Conservation (phyloP, 2,113 vertebrate genomes). For the Pseudopodoces humilis region DNA sequence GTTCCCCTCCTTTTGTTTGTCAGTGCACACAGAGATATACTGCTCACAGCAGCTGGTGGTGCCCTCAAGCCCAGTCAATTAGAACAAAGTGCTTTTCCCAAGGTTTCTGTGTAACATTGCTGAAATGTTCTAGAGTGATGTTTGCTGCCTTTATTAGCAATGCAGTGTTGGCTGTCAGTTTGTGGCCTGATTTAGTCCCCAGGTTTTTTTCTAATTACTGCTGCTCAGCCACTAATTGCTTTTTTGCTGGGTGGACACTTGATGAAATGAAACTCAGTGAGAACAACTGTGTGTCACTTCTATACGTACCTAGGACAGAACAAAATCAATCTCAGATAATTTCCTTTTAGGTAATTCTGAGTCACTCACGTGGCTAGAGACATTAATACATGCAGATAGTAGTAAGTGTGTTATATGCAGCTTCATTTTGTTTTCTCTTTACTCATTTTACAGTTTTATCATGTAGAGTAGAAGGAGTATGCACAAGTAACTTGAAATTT, state of each 20-base stretch:
- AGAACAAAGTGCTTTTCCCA: neutral
- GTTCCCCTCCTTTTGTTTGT: neutral
- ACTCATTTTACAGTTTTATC: neutral
- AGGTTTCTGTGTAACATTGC: neutral
- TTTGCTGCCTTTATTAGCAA: neutral
- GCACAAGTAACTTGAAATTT: neutral
- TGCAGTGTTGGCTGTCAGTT: neutral
- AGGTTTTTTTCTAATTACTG: neutral
- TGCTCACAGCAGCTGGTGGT: neutral
- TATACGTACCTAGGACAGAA: neutral
- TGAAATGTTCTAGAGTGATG: neutral
- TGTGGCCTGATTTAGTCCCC: neutral
- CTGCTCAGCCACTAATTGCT: neutral
- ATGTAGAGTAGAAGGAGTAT: fast-evolving
- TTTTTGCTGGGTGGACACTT: neutral
- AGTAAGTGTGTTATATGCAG: neutral
- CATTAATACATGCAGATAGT: neutral
- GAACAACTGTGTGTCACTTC: neutral
- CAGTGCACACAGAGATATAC: neutral
- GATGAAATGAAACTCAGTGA: neutral
- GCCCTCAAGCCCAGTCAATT: neutral
- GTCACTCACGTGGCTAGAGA: neutral
- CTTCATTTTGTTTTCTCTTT: neutral
- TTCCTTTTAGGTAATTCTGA: neutral
- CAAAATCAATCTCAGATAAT: neutral